Evolutionary conservation across 2,888 invertebrate genomes (phyloP), one percentile per base, ranked within the genome.

Genomic region (Drosophila tripunctata): DNA sequence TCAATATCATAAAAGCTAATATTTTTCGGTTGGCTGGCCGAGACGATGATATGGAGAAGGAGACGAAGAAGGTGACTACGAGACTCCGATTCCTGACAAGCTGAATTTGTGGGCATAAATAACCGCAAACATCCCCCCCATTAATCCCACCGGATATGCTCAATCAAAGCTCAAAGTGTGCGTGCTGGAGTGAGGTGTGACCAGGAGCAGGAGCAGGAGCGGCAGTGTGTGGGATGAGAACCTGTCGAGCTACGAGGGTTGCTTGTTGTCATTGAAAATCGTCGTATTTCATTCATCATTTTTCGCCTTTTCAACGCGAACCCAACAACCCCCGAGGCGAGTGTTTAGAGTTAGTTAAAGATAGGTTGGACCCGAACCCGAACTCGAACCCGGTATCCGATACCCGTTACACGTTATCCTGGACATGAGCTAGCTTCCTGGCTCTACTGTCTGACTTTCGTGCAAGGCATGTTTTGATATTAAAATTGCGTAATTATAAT

Each of bases 71-170:
- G 43, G 17, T 52, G 54, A 27, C 22, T 33, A 10, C 33, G 30
- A n/a, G n/a, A 27, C 17, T 33, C 56, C 31, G 56, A 63, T 63
- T 55, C 17, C 69, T 62, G 67, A 61, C 71, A 66, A 66, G 63
- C 51, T 72, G 79, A 73, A 75, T 78, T 73, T 70, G 68, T 67
- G 70, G 61, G 69, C 68, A 75, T 66, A 64, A 66, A 65, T 74
- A 76, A 63, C 78, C 72, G 51, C 78, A 77, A 73, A 71, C 75
- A 78, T 67, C 79, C 81, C 78, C 78, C 78, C 75, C 75, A 84
- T 78, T 89, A 88, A 90, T 90, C 88, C 90, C 90, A 81, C 78
- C 86, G 90, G 90, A 90, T 90, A 88, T 89, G 86, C 87, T 90
- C 90, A 90, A 90, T 90, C 90, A 90, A 87, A 87, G 84, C 88